Evolutionary conservation across 2,797 vertebrate genomes (phyloP), one percentile per base, ranked within the genome.

Genomic region (Acipenser oxyrinchus): DNA sequence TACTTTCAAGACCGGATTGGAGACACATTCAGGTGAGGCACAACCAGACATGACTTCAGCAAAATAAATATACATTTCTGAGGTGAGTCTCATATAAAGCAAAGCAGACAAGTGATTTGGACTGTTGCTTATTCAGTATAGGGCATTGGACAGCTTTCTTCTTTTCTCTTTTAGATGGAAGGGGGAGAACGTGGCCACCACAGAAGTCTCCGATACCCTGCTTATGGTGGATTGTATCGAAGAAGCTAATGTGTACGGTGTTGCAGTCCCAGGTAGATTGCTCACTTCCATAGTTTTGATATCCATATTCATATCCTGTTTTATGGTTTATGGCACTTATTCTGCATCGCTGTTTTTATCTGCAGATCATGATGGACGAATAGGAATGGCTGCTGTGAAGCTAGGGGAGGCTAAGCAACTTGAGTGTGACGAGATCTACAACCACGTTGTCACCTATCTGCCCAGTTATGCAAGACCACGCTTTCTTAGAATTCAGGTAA

Each of bases 111-210:
- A 37, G 23, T 4, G 23, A 37, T 37, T 37, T 37, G 23, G 23
- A 37, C 23, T 37, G 3, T 37, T 37, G 23, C 23, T 37, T 37
- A 37, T 37, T 37, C 23, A 37, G 23, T 37, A 37, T 37, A 37
- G 23, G 23, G 10, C 62, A 13, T 53, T 7, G 12, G 8, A 8
- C 48, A 23, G 51, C n/a, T 64, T 10, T 57, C 15, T 58, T 10
- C 60, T 48, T 10, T 62, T 65, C 23, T 64, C 67, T 66, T 75
- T 67, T 72, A 97, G 94, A 73, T 97, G 94, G 94, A 97, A 96
- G 85, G 94, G 94, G 68, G 94, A 97, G 83, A 96, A 96, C 0
- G 92, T 96, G 68, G 92, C 94, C 8, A 96, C 93, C 59, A 92
- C 84, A 0, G 95, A 97, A 83, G 92, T 94, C 7, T 78, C 90